These are phyloP conservation scores for Lucinisca nassula DNA, from an alignment of 2,888 invertebrate genomes.

Conservation along the genomic window DNA sequence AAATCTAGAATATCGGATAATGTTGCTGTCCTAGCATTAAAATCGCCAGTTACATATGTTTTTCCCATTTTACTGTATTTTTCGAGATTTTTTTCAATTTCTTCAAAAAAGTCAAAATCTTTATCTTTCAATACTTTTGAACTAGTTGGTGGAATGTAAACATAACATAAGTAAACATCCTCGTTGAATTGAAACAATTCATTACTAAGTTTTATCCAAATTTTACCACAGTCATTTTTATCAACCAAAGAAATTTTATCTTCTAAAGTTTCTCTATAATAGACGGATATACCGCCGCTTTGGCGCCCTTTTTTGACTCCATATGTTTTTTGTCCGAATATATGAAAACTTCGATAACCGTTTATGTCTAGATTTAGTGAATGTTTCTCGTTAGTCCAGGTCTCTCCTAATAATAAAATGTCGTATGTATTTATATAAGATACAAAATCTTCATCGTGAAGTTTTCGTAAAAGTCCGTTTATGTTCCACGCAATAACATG, in stretches of 20 bases:
- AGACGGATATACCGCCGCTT: conserved; percentile 12
- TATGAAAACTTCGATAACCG: not conserved
- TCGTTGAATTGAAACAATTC: too few species aligned
- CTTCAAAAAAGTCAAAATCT: conserved; percentile 27
- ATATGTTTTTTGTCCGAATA: not conserved
- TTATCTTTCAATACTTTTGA: conserved; percentile 12
- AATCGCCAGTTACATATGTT: conserved; percentile 9
- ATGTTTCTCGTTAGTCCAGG: not conserved
- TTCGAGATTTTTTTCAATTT: conserved; percentile 12
- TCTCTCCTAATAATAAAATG: conserved; percentile 6
- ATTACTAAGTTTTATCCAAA: not conserved
- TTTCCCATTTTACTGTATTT: conserved; percentile 10
- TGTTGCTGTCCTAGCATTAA: conserved; percentile 5
- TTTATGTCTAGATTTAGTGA: not conserved
- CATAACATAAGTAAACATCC: too few species aligned
- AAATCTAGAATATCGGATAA: conserved; percentile 12
- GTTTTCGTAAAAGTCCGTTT: conserved; percentile 11
- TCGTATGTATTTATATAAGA: not conserved
- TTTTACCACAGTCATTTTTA: not conserved
- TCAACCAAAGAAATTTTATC: not conserved
- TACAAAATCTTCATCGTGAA: conserved; percentile 3
- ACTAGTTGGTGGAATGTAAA: not conserved
- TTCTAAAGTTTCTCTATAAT: not conserved
- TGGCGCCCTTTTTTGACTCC: not conserved
- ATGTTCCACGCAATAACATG: not conserved